phyloP scores from a whole-genome alignment of 1,140 invertebrate genomes.

The Camponotus floridanus region DNA sequence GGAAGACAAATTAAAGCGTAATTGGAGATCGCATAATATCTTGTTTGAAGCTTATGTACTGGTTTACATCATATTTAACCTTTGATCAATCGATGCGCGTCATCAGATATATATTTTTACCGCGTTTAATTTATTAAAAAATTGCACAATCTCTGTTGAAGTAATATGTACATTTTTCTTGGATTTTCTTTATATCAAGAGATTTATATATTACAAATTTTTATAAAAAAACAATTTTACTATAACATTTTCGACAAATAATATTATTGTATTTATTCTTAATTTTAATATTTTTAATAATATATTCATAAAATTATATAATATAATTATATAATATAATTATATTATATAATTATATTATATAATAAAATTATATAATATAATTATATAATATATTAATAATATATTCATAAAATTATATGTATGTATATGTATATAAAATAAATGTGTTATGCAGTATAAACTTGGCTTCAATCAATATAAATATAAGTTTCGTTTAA shows the following conservation, averaged over 20 bases:
- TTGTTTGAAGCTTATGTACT: background rate
- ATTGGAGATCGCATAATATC: constrained; percentile 27
- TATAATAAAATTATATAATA: too few species aligned
- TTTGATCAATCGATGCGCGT: background rate
- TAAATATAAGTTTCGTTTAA: constrained; percentile 23
- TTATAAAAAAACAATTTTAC: background rate
- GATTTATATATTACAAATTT: background rate
- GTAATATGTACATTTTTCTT: background rate
- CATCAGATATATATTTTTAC: background rate
- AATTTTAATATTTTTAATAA: background rate
- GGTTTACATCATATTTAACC: background rate
- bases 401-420: too few species aligned
- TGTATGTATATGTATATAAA: background rate
- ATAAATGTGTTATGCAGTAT: background rate
- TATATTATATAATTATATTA: too few species aligned
- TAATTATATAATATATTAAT: too few species aligned
- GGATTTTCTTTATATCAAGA: background rate
- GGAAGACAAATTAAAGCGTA: constrained; percentile 52
- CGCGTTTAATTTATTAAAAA: background rate
- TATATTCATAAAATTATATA: too few species aligned
- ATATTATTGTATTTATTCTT: background rate
- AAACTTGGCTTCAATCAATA: background rate
- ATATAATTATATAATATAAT: too few species aligned
- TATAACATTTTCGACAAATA: background rate
- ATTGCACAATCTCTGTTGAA: background rate